Percentiles rank a stretch among this genome's conserved stretches.
These are phyloP conservation scores for Andrena camellia DNA, from an alignment of 2,888 invertebrate species.

Conservation along the genomic window DNA sequence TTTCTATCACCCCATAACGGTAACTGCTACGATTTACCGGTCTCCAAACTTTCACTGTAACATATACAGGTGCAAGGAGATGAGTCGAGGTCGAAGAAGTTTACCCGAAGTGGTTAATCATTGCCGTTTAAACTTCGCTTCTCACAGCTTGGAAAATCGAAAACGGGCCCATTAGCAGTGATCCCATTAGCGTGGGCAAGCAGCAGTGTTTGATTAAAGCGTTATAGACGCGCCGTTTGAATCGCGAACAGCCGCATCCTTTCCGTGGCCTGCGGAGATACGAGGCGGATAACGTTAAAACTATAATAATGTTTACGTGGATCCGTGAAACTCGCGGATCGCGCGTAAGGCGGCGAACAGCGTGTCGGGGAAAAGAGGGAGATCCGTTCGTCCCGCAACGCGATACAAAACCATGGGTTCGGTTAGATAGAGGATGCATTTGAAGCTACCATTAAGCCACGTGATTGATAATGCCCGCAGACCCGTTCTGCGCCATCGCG, in stretches of 20 bases:
- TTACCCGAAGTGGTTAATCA: not conserved
- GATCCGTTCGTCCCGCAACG: conserved; percentile 53
- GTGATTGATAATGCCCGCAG: conserved; percentile 81
- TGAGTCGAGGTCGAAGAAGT: too few species aligned
- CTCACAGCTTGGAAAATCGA: not conserved
- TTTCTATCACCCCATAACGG: too few species aligned
- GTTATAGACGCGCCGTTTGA: conserved; percentile 25
- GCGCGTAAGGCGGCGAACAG: conserved; percentile 34
- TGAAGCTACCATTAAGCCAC: conserved; percentile 78
- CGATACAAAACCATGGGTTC: conserved; percentile 62
- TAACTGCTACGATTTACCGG: too few species aligned
- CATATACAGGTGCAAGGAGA: too few species aligned
- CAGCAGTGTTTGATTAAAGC: not conserved
- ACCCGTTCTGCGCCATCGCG: conserved; percentile 79
- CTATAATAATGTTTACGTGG: conserved; percentile 47
- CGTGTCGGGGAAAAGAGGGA: conserved; percentile 17
- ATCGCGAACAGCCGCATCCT: conserved; percentile 5
- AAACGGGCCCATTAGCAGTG: not conserved
- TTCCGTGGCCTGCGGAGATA: not conserved
- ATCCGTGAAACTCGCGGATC: conserved; percentile 19
- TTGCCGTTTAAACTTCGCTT: too few species aligned
- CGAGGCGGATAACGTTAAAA: conserved; percentile 27
- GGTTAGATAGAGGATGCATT: conserved; percentile 76
- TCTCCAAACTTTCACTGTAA: too few species aligned
- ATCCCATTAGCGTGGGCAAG: conserved; percentile 3